Evolutionary conservation across 2,113 vertebrate species (phyloP), one percentile per base, ranked within the genome.

Genomic region (Atractosteus spatula): DNA sequence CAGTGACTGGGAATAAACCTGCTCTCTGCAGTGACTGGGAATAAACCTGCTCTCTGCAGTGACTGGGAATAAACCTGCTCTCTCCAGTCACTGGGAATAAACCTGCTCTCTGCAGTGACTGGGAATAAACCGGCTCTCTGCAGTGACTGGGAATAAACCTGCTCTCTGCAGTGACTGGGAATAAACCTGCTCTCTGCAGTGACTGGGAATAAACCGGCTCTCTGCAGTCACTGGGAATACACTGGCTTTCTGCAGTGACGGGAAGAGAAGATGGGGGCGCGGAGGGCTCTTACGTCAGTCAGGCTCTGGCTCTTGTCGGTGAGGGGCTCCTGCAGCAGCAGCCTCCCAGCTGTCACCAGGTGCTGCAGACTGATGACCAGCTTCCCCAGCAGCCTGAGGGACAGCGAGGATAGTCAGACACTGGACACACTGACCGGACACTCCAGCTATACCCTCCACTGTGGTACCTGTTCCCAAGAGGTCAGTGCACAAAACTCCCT

Each of bases 301-400:
- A 92, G 83, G 75, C 77, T 87, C 79, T 92, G 86, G 81, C 93
- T 94, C 78, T 79, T 82, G 74, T 96, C 94, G 4, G 93, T 89
- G 0, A 98, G 91, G 0, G 87, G 87, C 74, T 99, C 97, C 54
- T 64, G 83, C 10, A 98, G 88, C 69, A 92, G 81, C 78, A 97
- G 82, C 69, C 90, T 93, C 16, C 96, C 94, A 0, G 85, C 73
- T 0, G 79, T 87, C 69, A 94, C 83, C n/a, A 97, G 82, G 71
- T 97, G 94, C 84, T 98, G 94, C 63, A 98, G 91, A 76, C 94
- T 96, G 81, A 98, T 85, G 17, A 92, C 87, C 71, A 98, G 86
- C 57, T 86, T 92, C 10, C 97, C 94, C 0, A 98, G 89, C 29
- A 94, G 80, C 82, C 97, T 97, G 47, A 11, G 79, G 80, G 10